Base-by-base conservation (phyloP, 2,113 vertebrate species). In the Smithornis capensis region DNA sequence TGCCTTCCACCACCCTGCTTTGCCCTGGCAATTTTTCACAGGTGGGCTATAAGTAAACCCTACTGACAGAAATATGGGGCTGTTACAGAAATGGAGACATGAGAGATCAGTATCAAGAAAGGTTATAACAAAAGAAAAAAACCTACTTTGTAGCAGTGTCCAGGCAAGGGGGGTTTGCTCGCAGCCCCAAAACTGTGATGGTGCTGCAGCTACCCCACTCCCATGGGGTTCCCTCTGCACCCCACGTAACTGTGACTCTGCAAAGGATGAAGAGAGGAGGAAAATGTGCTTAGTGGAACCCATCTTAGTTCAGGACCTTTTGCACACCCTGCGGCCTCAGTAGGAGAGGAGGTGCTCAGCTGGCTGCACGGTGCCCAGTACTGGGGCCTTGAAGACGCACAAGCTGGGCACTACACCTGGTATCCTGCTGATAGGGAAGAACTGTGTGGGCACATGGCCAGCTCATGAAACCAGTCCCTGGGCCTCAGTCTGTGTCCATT, bases 301-400 rank as follows among this genome's bases (percentile, higher is more conserved):
- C 50, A 35, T 33, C 10, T 23, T 62, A 29, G n/a, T 38, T 35
- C 33, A 77, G 31, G 63, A 37, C 35, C 44, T 78, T 31, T 14
- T 0, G 0, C 11, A 7, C 4, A 3, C 59, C 33, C 12, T 49
- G 49, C 23, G 28, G 8, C 4, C 49, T 53, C 6, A 0, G 17
- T 2, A 17, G 37, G 38, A 63, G 31, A 74, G 21, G 10, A 64
- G 62, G 5, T 21, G 25, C 27, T 77, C 1, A 0, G 9, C 13
- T 67, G 59, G 37, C 24, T 57, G 42, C 47, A 12, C 3, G 8
- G 25, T 59, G 45, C 52, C 40, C 14, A 7, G 40, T 15, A 42
- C 14, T 1, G 0, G 40, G 24, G 44, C 65, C 59, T 19, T 65
- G 28, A 38, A 65, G 50, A 8, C 29, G 16, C 44, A 25, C 38